phyloP scores from a whole-genome alignment of 2,797 vertebrate species.

The Dryobates pubescens region DNA sequence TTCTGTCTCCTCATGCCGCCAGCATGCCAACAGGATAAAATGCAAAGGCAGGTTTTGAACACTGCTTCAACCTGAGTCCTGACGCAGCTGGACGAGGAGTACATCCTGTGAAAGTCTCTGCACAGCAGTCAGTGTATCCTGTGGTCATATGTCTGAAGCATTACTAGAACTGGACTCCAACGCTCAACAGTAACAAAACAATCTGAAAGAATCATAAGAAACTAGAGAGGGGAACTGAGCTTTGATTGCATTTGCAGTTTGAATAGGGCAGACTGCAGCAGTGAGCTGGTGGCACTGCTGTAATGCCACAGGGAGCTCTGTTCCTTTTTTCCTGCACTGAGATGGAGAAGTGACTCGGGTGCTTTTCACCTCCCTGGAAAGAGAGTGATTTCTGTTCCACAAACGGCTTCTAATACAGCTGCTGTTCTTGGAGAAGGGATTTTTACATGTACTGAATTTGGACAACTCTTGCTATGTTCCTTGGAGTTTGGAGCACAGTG shows the following conservation, averaged over 20 bases:
- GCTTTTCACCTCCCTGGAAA: background rate
- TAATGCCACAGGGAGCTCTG: rapidly evolving
- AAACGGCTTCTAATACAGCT: background rate
- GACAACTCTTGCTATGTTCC: background rate
- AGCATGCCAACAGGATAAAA: rapidly evolving
- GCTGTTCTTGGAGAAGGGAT: background rate
- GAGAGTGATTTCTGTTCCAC: background rate
- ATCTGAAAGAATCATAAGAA: background rate
- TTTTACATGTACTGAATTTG: background rate
- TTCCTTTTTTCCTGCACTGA: background rate
- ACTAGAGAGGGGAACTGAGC: no score
- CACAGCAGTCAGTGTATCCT: rapidly evolving
- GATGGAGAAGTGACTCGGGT: background rate
- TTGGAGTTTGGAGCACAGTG: background rate
- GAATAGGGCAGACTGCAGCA: background rate
- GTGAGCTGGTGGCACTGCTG: background rate
- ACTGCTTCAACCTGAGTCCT: rapidly evolving
- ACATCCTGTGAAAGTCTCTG: no score
- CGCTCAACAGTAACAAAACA: background rate
- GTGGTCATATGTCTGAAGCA: rapidly evolving
- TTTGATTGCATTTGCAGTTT: no score
- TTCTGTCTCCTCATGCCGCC: background rate
- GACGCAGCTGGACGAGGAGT: rapidly evolving
- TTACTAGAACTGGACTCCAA: background rate
- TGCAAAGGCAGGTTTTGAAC: rapidly evolving